Evolutionary conservation across 2,113 vertebrate genomes (phyloP).

Genomic region (Calyptommatus sinebrachiatus): DNA sequence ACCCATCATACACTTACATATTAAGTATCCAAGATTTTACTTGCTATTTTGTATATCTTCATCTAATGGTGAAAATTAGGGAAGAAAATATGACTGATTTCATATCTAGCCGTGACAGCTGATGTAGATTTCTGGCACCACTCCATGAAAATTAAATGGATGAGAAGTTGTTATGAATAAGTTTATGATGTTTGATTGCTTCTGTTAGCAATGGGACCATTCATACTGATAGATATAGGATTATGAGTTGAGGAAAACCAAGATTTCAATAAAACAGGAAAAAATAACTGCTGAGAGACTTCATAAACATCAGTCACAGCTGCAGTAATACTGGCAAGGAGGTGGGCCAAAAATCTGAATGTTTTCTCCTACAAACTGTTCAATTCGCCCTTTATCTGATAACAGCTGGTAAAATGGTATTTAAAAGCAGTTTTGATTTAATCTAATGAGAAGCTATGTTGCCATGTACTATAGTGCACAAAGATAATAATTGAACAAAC

Average conservation of each 20-base stretch:
- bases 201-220: conserved; percentile 7
- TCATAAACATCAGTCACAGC: conserved; percentile 64
- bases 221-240: conserved; percentile 36
- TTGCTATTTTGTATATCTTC: neutral
- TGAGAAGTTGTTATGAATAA: neutral
- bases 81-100: neutral
- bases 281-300: conserved; percentile 47
- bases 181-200: conserved; percentile 15
- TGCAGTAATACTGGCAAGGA: conserved; percentile 66
- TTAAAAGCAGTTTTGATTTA: conserved; percentile 78
- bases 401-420: conserved; percentile 80
- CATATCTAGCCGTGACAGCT: neutral
- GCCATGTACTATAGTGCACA: conserved; percentile 65
- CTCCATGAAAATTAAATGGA: neutral
- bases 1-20: too few relatives aligned
- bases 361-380: conserved; percentile 65
- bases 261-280: conserved; percentile 57
- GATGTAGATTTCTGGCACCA: neutral
- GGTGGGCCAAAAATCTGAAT: conserved; percentile 57
- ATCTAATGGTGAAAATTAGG: neutral
- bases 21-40: too few relatives aligned
- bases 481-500: conserved; percentile 77
- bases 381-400: conserved; percentile 65
- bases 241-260: conserved; percentile 29
- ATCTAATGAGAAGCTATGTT: conserved; percentile 75